These are phyloP conservation scores for Stylophora pistillata DNA, from an alignment of 64 coral and sea anemone species.

Conservation along the genomic window DNA sequence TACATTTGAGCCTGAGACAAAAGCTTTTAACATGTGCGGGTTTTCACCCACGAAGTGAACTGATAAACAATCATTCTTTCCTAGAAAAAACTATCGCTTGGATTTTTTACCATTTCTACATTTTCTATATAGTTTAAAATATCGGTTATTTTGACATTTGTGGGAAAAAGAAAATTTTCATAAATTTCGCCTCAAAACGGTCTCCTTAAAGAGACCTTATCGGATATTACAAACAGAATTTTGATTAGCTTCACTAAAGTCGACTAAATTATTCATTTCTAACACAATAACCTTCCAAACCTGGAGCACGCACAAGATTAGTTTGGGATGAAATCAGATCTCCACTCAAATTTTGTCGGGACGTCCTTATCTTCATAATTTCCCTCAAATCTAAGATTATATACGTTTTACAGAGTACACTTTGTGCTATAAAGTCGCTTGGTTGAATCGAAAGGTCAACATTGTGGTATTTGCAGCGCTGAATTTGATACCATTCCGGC, in stretches of 20 bases:
- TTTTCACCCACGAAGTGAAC: no score
- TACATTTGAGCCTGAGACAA: no score
- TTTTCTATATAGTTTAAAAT: no score
- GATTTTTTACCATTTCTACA: no score
- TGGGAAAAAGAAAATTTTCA: not conserved
- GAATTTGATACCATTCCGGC: not conserved
- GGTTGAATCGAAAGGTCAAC: not conserved
- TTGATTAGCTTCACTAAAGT: not conserved
- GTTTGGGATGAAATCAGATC: not conserved
- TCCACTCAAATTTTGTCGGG: not conserved
- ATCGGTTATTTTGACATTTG: no score
- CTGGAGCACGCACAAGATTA: not conserved
- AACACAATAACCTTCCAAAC: not conserved
- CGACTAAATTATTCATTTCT: slow-evolving; percentile 7
- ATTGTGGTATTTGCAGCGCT: not conserved
- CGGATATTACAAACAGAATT: not conserved
- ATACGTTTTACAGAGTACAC: not conserved
- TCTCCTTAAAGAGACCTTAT: not conserved
- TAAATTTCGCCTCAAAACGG: not conserved
- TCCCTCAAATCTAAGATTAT: not conserved
- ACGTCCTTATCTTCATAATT: not conserved
- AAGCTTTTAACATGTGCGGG: no score
- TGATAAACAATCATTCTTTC: no score
- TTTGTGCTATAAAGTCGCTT: not conserved
- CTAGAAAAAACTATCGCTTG: no score